Conservation (phyloP, 2,797 vertebrate species). For the Bovichtus variegatus region DNA sequence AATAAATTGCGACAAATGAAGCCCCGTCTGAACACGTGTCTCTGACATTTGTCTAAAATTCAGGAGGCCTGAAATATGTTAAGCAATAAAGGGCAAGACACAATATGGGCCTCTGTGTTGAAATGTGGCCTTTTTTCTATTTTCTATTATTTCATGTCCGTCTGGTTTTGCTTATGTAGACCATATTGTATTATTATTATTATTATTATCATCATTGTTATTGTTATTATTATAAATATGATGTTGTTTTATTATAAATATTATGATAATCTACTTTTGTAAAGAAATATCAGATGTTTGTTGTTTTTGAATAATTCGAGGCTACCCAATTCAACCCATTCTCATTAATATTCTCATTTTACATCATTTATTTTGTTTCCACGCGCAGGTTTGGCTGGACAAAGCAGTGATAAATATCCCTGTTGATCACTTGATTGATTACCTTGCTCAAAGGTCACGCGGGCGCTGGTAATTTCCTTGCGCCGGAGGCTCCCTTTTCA, state of each 20-base stretch:
- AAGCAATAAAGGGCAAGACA: not conserved
- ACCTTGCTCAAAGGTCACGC: slow-evolving; percentile 98
- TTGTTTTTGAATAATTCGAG: not conserved
- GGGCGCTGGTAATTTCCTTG: slow-evolving; percentile 98
- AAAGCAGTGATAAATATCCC: slow-evolving; percentile 98
- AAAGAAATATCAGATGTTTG: not conserved
- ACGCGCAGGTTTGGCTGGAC: slow-evolving; percentile 87
- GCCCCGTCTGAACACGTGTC: not conserved
- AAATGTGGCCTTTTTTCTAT: not conserved
- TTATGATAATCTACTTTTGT: not conserved
- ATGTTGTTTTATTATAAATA: too few relatives aligned
- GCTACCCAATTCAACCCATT: not conserved
- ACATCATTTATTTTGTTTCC: slow-evolving; percentile 59
- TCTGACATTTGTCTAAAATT: not conserved
- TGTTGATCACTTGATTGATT: slow-evolving; percentile 99
- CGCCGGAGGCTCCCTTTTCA: slow-evolving; percentile 97
- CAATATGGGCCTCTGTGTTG: slow-evolving; percentile 15
- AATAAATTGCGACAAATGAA: slow-evolving; percentile 13
- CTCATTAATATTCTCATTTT: slow-evolving; percentile 35
- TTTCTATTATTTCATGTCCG: not conserved
- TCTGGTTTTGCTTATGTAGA: not conserved
- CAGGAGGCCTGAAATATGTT: not conserved
- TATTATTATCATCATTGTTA: slow-evolving; percentile 4
- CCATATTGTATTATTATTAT: slow-evolving; percentile 8
- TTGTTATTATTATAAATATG: slow-evolving; percentile 1